phyloP scores from a whole-genome alignment of 2,113 vertebrate genomes.

The Vireo altiloquus region DNA sequence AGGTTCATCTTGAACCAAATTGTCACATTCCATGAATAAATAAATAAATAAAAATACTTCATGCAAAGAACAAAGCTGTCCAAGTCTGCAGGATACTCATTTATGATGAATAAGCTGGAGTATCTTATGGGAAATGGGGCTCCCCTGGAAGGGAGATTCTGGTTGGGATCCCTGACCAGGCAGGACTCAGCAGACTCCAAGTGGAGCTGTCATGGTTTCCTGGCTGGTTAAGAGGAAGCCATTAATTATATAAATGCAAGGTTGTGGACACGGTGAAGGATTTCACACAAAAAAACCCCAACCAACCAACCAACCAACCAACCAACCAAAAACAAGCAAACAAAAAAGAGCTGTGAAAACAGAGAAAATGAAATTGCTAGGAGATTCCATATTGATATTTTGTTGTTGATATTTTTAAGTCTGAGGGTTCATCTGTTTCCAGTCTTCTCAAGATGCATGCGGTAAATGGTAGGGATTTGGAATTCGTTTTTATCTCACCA shows the following conservation, averaged over 20 bases:
- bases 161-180: neutral
- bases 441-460: neutral
- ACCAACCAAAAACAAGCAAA: neutral
- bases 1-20: neutral
- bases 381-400: neutral
- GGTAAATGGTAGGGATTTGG: neutral
- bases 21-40: neutral
- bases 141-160: neutral
- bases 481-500: neutral
- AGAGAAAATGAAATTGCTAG: neutral
- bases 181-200: neutral
- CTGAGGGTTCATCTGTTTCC: neutral
- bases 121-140: neutral
- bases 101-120: neutral
- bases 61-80: neutral
- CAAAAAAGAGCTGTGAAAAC: neutral
- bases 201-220: neutral
- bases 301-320: fast-evolving
- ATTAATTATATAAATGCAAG: neutral
- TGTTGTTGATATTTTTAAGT: neutral
- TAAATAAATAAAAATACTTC: neutral
- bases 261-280: neutral
- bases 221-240: neutral
- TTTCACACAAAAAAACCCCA: neutral
- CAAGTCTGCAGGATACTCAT: neutral